A percentile compares a stretch with the other conserved stretches of the same genome.
Evolutionary conservation across 2,888 invertebrate species (phyloP).

Genomic region (Cremastinae sp.): DNA sequence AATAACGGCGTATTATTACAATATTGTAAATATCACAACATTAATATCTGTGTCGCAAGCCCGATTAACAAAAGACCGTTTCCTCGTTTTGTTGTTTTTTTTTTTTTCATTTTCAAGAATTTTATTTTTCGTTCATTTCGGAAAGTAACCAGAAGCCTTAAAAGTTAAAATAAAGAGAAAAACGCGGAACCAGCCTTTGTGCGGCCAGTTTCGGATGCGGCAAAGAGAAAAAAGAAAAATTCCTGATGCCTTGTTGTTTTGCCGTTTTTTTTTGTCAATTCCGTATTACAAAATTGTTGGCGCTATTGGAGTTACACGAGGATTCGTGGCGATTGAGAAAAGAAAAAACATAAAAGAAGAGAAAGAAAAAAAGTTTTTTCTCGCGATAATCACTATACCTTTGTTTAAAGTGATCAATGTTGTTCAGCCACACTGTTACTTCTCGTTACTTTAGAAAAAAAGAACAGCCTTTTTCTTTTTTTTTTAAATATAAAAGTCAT

Average conservation of each 20-base stretch:
- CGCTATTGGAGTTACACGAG: conserved; percentile 23
- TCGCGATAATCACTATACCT: conserved; percentile 7
- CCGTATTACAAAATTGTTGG: conserved; percentile 23
- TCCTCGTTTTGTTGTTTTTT: conserved; percentile 14
- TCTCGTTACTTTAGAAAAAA: conserved; percentile 16
- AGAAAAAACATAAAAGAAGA: conserved; percentile 18
- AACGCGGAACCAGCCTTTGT: neutral
- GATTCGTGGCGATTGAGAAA: conserved; percentile 50
- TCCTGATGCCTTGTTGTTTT: conserved; percentile 53
- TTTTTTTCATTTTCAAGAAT: conserved; percentile 27
- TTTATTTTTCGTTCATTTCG: conserved; percentile 36
- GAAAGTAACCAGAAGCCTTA: conserved; percentile 29
- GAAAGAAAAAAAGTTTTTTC: conserved; percentile 16
- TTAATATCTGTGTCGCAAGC: conserved; percentile 75
- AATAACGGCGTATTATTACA: conserved; percentile 74
- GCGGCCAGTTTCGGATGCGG: neutral
- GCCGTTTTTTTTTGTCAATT: conserved; percentile 42
- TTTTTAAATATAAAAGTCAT: conserved; percentile 9
- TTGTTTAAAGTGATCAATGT: conserved; percentile 4
- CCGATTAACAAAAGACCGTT: conserved; percentile 67
- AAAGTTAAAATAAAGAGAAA: conserved; percentile 8
- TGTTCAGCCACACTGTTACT: conserved; percentile 13
- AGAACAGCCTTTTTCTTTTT: conserved; percentile 3
- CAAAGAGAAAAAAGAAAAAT: conserved; percentile 39
- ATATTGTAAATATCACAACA: conserved; percentile 79